Evolutionary conservation across 2,888 invertebrate genomes (phyloP).

Genomic region (Ophion ellenae): DNA sequence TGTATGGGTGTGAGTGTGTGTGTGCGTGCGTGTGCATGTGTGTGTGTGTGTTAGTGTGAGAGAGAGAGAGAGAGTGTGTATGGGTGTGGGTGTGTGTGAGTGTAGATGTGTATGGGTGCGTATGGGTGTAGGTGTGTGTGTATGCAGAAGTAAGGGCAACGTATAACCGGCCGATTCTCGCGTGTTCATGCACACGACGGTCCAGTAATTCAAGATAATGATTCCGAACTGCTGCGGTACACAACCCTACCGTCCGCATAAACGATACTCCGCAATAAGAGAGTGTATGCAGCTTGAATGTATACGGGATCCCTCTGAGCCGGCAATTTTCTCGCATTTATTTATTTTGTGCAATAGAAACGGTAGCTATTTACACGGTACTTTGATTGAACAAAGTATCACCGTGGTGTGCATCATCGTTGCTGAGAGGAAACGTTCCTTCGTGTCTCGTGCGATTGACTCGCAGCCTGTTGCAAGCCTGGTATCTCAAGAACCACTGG

Average conservation of each 20-base stretch:
- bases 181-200: slow-evolving; percentile 28
- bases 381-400: neutral
- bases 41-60: too few species aligned
- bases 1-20: too few species aligned
- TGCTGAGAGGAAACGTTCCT: too few species aligned
- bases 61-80: too few species aligned
- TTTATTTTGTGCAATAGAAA: slow-evolving; percentile 30
- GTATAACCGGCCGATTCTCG: neutral
- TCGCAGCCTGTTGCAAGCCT: too few species aligned
- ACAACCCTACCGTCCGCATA: slow-evolving; percentile 26
- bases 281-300: neutral
- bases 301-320: neutral
- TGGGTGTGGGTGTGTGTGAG: too few species aligned
- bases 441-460: too few species aligned
- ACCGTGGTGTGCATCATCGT: too few species aligned
- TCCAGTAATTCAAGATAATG: slow-evolving; percentile 62
- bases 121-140: neutral
- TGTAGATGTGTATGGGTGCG: too few species aligned
- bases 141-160: neutral
- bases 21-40: neutral
- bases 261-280: slow-evolving; percentile 28
- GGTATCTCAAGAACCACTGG: too few species aligned
- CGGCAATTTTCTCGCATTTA: slow-evolving; percentile 19
- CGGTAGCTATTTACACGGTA: slow-evolving; percentile 16
- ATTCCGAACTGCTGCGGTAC: slow-evolving; percentile 32